Base-by-base conservation (phyloP, 2,888 invertebrate genomes). In the Synergus gifuensis region DNA sequence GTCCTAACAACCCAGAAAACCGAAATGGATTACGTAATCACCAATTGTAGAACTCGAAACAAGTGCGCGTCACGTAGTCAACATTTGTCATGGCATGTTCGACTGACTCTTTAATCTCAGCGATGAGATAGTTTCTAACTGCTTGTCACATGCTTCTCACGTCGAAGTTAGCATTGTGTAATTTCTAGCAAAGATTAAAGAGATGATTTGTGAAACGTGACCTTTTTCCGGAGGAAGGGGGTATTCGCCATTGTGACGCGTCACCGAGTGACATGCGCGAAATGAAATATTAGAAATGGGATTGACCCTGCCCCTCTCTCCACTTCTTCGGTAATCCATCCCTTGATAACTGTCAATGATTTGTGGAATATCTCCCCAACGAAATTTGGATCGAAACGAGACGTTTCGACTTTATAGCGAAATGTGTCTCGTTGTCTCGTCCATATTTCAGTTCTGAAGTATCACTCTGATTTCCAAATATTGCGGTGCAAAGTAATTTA, bases 121-220 rank as follows among this genome's bases (percentile, higher is more conserved):
- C 69, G 16, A 73, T 73, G 73, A 28, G 28, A 28, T 28, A 28
- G 9, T 49, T 73, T 73, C 44, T 49, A 73, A 28, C 73, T 14
- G 49, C 16, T 73, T 73, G 73, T 49, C 49, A 73, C 73, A 54
- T 28, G 9, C 36, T 69, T 46, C 46, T 69, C 69, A 46, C 46
- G 46, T 16, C 49, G 14, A 69, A 69, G 49, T 69, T 69, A 28
- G 49, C 73, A 54, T 73, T 49, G 49, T 73, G 36, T 73, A 73
- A 73, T 83, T 79, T 81, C 79, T 79, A 77, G 77, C 78, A 76
- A 82, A 82, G 83, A 83, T 83, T 83, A 81, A 79, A 76, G 40
- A 76, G 79, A 83, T 83, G 83, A 82, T 84, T 84, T 82, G 83
- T 81, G 82, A 81, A 83, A 84, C 79, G 81, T 81, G 82, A 83